Base-by-base conservation (phyloP, 2,797 vertebrate species). In the Pampus argenteus region DNA sequence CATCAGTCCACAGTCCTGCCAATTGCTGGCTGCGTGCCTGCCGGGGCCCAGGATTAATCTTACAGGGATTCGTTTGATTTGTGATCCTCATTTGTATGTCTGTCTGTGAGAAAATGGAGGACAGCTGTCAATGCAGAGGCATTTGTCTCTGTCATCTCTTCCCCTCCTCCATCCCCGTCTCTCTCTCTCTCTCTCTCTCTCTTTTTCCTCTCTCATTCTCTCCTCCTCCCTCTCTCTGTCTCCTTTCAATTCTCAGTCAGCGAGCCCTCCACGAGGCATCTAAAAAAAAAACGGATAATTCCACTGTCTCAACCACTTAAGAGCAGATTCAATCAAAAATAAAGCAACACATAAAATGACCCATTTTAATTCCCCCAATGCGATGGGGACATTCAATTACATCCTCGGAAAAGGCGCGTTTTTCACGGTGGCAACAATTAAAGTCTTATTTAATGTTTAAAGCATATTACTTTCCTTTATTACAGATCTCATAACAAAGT, bases 361-460 rank as follows among this genome's bases (percentile, higher is more conserved):
- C 93, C 83, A 92, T 94, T 93, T 94, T 94, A 94, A 94, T 94
- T 92, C 89, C 86, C 91, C 47, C 85, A 74, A 86, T 87, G 90
- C 84, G 74, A 82, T 51, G 82, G 78, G 88, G 82, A 92, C 93
- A 93, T 95, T 94, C 93, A 95, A 94, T 95, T 95, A 95, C 77
- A 82, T 91, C 87, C 87, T 86, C 59, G 70, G 84, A 86, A 86
- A 91, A 56, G 85, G 81, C 90, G 57, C 82, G 88, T 91, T 94
- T 94, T 88, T 93, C 93, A 93, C 76, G 64, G 78, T 42, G 86
- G 81, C 79, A 74, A 91, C 93, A 95, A 95, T 95, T 94, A 95
- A 95, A 94, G 93, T 95, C 93, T 93, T 93, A 93, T 94, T 95
- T 94, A 93, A 94, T 94, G 93, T 93, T 94, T 92, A 93, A 94